Percentiles rank a stretch among this genome's conserved stretches.
Conservation (phyloP, 2,888 invertebrate species). For the Patella pellucida region DNA sequence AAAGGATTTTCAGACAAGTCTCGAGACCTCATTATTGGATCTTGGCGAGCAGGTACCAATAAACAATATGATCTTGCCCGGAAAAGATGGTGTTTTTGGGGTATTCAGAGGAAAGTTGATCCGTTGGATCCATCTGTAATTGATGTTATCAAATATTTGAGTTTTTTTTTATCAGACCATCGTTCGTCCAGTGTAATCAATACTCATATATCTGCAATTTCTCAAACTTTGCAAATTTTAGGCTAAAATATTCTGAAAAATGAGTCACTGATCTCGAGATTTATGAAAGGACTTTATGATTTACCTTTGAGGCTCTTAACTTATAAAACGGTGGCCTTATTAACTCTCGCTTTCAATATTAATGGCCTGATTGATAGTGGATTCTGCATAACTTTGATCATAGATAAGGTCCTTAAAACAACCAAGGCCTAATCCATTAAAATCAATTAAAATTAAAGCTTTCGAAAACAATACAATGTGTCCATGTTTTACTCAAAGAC, state of each 20-base stretch:
- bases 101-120: not conserved
- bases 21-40: not conserved
- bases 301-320: too few relatives aligned
- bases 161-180: not conserved
- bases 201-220: not conserved
- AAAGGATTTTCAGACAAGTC: not conserved
- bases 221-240: not conserved
- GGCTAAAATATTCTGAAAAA: not conserved
- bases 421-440: too few relatives aligned
- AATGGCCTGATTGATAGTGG: too few relatives aligned
- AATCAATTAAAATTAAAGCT: too few relatives aligned
- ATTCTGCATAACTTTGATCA: too few relatives aligned
- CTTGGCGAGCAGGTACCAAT: slow-evolving; percentile 1
- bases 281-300: not conserved
- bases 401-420: too few relatives aligned
- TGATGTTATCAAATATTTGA: not conserved
- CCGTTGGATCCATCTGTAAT: not conserved
- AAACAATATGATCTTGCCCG: slow-evolving; percentile 1
- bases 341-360: too few relatives aligned
- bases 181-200: not conserved
- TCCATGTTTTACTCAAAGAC: too few relatives aligned
- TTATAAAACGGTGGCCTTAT: too few relatives aligned
- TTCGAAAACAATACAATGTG: too few relatives aligned
- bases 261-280: not conserved
- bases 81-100: not conserved